phyloP scores from a whole-genome alignment of 2,797 vertebrate species.

The Liparis tanakae region DNA sequence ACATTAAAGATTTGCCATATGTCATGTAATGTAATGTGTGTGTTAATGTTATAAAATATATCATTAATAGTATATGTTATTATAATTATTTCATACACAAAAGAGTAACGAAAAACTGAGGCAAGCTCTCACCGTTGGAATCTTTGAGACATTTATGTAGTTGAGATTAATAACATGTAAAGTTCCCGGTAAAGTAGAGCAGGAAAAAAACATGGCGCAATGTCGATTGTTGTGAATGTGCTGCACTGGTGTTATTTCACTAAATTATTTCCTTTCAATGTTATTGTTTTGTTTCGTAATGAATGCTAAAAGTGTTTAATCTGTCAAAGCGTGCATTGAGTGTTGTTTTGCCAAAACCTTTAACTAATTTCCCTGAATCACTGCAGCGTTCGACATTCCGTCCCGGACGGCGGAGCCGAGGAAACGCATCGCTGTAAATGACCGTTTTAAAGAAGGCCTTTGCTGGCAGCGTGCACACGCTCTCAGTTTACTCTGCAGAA shows the following conservation, averaged over 20 bases:
- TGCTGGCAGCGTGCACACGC: slow-evolving; percentile 10
- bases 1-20: too few species aligned
- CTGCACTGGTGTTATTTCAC: too few species aligned
- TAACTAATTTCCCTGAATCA: slow-evolving; percentile 8
- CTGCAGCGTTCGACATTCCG: neutral
- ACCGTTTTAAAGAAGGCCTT: slow-evolving; percentile 35
- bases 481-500: slow-evolving; percentile 21
- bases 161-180: slow-evolving; percentile 22
- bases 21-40: too few species aligned
- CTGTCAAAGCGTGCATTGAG: neutral
- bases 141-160: neutral
- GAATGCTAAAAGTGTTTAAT: neutral
- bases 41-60: too few species aligned
- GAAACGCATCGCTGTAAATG: slow-evolving; percentile 23
- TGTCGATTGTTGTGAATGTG: slow-evolving; percentile 5
- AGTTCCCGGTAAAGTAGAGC: slow-evolving; percentile 18
- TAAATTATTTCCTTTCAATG: neutral
- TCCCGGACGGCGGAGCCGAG: slow-evolving; percentile 4
- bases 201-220: slow-evolving; percentile 39
- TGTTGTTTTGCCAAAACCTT: neutral
- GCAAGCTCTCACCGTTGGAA: slow-evolving; percentile 22
- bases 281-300: neutral
- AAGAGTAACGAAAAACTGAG: slow-evolving; percentile 1
- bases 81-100: slow-evolving; percentile 23
- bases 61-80: too few species aligned